Conservation (phyloP, 2,888 invertebrate species). For the Drosophila pegasa region DNA sequence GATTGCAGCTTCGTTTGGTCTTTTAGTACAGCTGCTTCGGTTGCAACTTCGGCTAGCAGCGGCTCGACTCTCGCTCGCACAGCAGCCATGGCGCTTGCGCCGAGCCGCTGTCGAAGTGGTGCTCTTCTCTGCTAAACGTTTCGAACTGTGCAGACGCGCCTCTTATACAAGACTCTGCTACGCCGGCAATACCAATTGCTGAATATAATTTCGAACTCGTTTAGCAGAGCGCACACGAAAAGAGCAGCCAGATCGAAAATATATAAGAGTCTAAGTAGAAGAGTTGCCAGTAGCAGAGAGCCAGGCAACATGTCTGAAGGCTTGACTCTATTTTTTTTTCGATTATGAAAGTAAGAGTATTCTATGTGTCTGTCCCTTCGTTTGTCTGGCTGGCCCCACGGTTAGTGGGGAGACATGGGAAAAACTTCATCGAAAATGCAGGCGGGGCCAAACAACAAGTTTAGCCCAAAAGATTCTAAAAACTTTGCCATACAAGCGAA, state of each 20-base stretch:
- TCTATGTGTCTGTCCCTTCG: constrained; percentile 5
- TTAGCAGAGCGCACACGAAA: constrained; percentile 35
- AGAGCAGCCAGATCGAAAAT: constrained; percentile 2
- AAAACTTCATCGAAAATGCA: constrained; percentile 66
- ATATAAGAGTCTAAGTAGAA: constrained; percentile 34
- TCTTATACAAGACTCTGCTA: constrained; percentile 57
- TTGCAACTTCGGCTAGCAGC: constrained; percentile 19
- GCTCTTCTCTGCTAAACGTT: constrained; percentile 42
- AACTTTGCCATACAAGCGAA: constrained; percentile 66
- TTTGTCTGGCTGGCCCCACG: constrained; percentile 14
- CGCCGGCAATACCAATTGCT: constrained; percentile 41
- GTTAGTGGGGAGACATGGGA: constrained; percentile 36
- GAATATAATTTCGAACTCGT: constrained; percentile 58
- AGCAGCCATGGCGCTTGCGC: constrained; percentile 53
- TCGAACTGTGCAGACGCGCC: constrained; percentile 62
- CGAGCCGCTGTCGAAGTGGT: constrained; percentile 25
- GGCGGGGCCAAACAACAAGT: constrained; percentile 34
- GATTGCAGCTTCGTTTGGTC: constrained; percentile 33
- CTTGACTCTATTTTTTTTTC: constrained; percentile 25
- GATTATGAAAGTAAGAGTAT: constrained; percentile 71
- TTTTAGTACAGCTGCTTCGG: constrained; percentile 56
- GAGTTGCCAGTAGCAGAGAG: constrained; percentile 26
- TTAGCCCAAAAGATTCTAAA: constrained; percentile 60
- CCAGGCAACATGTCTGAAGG: constrained; percentile 56
- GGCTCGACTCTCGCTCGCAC: constrained; percentile 52